phyloP scores from a whole-genome alignment of 2,113 vertebrate genomes.

The Crotalus helleri region DNA sequence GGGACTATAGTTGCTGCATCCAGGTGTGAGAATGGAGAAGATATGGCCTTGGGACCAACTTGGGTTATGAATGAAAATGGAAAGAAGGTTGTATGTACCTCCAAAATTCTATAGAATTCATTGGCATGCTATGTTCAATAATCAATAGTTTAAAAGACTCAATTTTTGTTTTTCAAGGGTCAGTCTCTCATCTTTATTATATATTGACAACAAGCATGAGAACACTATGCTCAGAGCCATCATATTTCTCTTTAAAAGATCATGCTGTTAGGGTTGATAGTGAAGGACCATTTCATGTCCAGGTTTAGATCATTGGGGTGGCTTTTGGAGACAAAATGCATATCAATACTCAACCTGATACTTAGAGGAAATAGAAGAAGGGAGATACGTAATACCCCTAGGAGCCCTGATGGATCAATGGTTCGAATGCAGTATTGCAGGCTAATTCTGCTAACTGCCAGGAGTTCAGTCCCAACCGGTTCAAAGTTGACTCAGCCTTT shows the following conservation, averaged over 20 bases:
- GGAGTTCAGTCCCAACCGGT: not conserved
- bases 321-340: not conserved
- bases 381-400: not conserved
- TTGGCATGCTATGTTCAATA: not conserved
- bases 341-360: not conserved
- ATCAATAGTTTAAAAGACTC: not conserved
- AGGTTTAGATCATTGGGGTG: not conserved
- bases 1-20: not conserved
- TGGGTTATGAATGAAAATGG: not conserved
- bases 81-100: not conserved
- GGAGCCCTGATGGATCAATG: not conserved
- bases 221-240: not conserved
- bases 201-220: not conserved
- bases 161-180: not conserved
- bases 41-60: not conserved
- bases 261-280: not conserved
- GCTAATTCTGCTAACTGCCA: not conserved
- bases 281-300: not conserved
- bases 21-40: not conserved
- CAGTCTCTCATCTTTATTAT: not conserved
- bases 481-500: not conserved
- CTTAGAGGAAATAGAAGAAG: not conserved
- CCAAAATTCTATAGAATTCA: not conserved
- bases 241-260: not conserved
- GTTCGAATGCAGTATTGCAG: not conserved